Percentiles rank a stretch among this genome's conserved stretches.
Evolutionary conservation across 2,113 vertebrate genomes (phyloP).

Genomic region (Pardalotus punctatus): DNA sequence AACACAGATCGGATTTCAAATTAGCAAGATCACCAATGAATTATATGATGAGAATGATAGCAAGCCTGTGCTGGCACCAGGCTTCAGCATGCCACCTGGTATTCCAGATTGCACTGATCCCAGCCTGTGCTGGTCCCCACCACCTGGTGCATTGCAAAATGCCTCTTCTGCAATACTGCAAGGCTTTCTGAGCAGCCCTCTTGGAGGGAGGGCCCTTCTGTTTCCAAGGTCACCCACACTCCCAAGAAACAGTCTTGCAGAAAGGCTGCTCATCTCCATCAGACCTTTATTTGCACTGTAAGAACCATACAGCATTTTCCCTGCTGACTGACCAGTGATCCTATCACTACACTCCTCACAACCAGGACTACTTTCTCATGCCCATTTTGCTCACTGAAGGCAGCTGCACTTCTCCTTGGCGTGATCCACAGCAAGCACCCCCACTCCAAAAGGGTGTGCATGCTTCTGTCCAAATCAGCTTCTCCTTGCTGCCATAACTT

Average conservation of each 20-base stretch:
- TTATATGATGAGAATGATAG: neutral
- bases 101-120: slow-evolving; percentile 61
- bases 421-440: accelerated
- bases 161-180: slow-evolving; percentile 29
- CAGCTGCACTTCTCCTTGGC: neutral
- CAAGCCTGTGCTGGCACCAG: slow-evolving; percentile 46
- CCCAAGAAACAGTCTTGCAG: neutral
- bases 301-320: neutral
- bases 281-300: neutral
- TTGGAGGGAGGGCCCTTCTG: neutral
- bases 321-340: neutral
- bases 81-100: slow-evolving; percentile 45
- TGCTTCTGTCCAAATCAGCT: neutral
- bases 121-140: slow-evolving; percentile 39
- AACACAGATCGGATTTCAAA: slow-evolving; percentile 20
- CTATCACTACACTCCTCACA: neutral
- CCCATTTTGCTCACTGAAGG: accelerated
- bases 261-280: neutral
- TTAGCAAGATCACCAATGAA: slow-evolving; percentile 53
- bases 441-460: accelerated
- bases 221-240: slow-evolving; percentile 39
- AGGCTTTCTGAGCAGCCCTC: slow-evolving; percentile 9
- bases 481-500: neutral
- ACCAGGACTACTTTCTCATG: neutral
- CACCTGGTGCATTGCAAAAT: slow-evolving; percentile 37